Evolutionary conservation across 2,888 invertebrate genomes (phyloP).

Genomic region (Drosophila multiciliata): DNA sequence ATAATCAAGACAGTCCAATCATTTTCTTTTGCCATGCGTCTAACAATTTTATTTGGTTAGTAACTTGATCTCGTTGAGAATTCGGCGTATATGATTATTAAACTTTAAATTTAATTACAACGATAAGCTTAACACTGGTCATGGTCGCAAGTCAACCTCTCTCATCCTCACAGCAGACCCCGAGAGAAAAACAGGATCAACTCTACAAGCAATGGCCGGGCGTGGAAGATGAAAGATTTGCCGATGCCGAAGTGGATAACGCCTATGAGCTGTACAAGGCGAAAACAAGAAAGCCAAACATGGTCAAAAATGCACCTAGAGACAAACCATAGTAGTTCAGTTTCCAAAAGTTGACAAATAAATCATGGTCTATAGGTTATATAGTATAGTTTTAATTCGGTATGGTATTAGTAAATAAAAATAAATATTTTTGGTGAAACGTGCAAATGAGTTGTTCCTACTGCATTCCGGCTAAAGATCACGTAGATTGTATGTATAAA

Average conservation of each 20-base stretch:
- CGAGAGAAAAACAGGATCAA: constrained; percentile 12
- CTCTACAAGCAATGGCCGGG: constrained; percentile 42
- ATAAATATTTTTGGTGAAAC: constrained; percentile 51
- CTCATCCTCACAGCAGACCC: neutral
- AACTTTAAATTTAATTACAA: constrained; percentile 33
- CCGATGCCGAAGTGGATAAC: constrained; percentile 64
- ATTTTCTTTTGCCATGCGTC: constrained; percentile 27
- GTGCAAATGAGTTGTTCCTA: constrained; percentile 58
- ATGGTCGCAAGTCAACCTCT: constrained; percentile 13
- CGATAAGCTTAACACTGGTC: constrained; percentile 24
- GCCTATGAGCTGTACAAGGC: constrained; percentile 38
- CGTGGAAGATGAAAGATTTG: constrained; percentile 55
- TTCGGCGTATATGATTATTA: neutral
- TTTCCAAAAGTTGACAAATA: neutral
- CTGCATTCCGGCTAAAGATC: constrained; percentile 62
- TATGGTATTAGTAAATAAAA: constrained; percentile 37
- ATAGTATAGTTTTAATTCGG: constrained; percentile 6
- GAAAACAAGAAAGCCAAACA: constrained; percentile 11
- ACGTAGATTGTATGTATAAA: constrained; percentile 68
- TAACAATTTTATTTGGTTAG: constrained; percentile 35
- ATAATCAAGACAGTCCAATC: constrained; percentile 31
- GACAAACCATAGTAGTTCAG: neutral
- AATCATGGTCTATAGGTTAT: constrained; percentile 1
- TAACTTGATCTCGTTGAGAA: neutral
- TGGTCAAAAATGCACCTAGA: constrained; percentile 1